Evolutionary conservation across 2,888 invertebrate genomes (phyloP), one percentile per base, ranked within the genome.

Genomic region (Eupithecia tripunctaria): DNA sequence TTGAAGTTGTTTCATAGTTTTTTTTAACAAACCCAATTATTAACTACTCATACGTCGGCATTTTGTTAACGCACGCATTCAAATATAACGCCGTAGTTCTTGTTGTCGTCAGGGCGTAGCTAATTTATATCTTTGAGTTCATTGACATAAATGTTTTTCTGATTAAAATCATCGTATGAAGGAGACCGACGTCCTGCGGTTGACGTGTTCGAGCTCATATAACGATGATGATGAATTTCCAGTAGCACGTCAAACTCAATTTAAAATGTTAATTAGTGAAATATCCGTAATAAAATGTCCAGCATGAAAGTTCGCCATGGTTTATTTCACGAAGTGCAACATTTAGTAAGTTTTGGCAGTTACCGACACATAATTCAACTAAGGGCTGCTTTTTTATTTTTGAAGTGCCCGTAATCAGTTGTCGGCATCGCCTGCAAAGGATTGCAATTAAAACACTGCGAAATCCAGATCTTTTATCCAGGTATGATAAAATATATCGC

Each of bases 391-490:
- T 74, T 74, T 70, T 73, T 71, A 27, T 43, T 68, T 71, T 63
- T 63, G 65, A 73, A 51, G 47, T 51, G 78, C 74, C 77, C 27
- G 82, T 81, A 85, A 88, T 86, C 86, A 78, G 68, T 71, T 38
- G 81, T 80, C 87, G 87, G 86, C 86, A 85, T 88, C 86, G 75
- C 29, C 71, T 71, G 80, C 80, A 83, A 86, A 82, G 79, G 77
- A 70, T 76, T 59, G 84, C 83, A 88, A 88, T 88, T 88, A 88
- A 86, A 84, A 83, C 79, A 82, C 87, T 87, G 85, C 83, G 85
- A 87, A 88, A 87, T 83, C 79, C 81, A 82, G 85, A 72, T 72
- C 67, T 68, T 72, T 83, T 73, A 81, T 79, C 76, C 71, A 77
- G 78, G 80, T 79, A 76, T 79, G 73, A 75, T 79, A 71, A 71